Evolutionary conservation across 2,888 invertebrate species (phyloP).

Genomic region (Clitarchus hookeri): DNA sequence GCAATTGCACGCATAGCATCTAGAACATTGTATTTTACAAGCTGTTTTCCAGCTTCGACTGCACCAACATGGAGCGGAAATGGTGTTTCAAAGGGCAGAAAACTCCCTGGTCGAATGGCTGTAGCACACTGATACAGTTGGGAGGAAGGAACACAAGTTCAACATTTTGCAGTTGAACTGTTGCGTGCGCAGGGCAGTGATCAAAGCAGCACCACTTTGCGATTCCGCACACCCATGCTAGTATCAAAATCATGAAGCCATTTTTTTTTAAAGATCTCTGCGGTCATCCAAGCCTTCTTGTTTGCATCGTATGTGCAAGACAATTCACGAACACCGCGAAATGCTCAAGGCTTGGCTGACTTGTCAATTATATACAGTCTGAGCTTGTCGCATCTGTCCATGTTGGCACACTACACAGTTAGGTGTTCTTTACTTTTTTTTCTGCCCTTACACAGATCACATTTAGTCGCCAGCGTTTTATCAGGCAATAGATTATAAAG

Average conservation of each 20-base stretch:
- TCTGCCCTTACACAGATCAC: too few relatives aligned
- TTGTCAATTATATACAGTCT: conserved; percentile 30
- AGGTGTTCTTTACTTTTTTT: conserved; percentile 17
- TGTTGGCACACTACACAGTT: background rate
- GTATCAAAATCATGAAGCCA: conserved; percentile 29
- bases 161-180: conserved; percentile 15
- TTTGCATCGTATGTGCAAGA: too few relatives aligned
- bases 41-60: background rate
- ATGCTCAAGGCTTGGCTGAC: conserved; percentile 26
- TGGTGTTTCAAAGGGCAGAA: background rate
- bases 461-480: too few relatives aligned
- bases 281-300: too few relatives aligned
- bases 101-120: conserved; percentile 22
- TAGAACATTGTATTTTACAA: background rate
- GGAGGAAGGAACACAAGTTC: conserved; percentile 25
- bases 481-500: too few relatives aligned
- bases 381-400: conserved; percentile 32
- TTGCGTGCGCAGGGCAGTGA: too few relatives aligned
- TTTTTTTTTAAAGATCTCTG: background rate
- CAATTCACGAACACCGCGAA: too few relatives aligned
- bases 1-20: background rate
- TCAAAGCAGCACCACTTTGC: conserved; percentile 27
- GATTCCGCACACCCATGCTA: conserved; percentile 28
- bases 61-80: background rate
- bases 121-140: conserved; percentile 22